Conservation (phyloP, 1,140 invertebrate species). For the Drosophila arizonae region DNA sequence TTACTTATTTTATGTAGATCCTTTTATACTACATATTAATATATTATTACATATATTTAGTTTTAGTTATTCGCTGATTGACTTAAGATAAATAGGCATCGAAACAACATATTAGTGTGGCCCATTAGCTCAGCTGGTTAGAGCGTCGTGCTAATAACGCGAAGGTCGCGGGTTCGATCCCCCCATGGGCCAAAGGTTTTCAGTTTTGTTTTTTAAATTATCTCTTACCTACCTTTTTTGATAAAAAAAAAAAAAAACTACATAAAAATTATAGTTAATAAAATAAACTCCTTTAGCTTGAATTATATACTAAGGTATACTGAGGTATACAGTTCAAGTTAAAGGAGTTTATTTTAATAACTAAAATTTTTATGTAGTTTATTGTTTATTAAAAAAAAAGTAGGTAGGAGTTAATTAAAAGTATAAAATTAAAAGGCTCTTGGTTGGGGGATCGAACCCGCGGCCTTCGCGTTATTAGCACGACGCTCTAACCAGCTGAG, state of each 20-base stretch:
- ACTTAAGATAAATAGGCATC: background rate
- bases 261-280: too few relatives aligned
- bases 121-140: slow-evolving; percentile 84
- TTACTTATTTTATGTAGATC: background rate
- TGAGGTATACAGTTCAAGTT: too few relatives aligned
- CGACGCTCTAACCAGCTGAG: slow-evolving; percentile 84
- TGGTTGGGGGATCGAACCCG: slow-evolving; percentile 85
- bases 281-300: too few relatives aligned
- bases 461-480: slow-evolving; percentile 86
- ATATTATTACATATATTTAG: background rate
- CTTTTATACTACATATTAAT: background rate
- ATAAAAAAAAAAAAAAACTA: too few relatives aligned
- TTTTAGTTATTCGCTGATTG: background rate
- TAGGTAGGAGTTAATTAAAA: too few relatives aligned
- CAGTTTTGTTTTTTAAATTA: background rate
- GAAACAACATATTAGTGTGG: slow-evolving; percentile 37
- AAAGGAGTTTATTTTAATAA: too few relatives aligned
- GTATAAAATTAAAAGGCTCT: too few relatives aligned
- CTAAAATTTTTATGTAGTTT: too few relatives aligned
- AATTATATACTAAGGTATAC: too few relatives aligned
- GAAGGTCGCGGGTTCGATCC: slow-evolving; percentile 86
- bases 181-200: slow-evolving; percentile 67
- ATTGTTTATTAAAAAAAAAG: too few relatives aligned
- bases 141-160: slow-evolving; percentile 85
- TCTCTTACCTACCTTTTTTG: too few relatives aligned